phyloP scores from a whole-genome alignment of 2,888 invertebrate genomes.

The Herminia tarsipennalis region DNA sequence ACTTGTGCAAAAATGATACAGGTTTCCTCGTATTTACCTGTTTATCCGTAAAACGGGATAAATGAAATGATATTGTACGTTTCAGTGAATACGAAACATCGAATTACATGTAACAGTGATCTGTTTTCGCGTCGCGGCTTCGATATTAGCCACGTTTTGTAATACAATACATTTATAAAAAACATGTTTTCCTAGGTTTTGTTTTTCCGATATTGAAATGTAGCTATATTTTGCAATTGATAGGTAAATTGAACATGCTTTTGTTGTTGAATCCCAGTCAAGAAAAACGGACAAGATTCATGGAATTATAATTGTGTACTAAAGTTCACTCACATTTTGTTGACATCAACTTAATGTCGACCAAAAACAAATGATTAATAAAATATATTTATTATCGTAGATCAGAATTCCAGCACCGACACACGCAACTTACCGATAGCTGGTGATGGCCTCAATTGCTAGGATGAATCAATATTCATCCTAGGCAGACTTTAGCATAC shows the following conservation, averaged over 20 bases:
- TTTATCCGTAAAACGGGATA: constrained; percentile 17
- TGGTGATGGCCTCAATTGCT: no score
- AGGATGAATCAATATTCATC: no score
- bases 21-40: constrained; percentile 16
- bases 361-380: no score
- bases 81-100: constrained; percentile 20
- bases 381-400: no score
- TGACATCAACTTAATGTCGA: no score
- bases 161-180: constrained; percentile 42
- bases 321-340: no score
- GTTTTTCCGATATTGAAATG: constrained; percentile 14
- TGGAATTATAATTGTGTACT: no score
- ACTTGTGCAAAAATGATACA: no score
- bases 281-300: neutral
- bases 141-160: constrained; percentile 55
- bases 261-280: neutral
- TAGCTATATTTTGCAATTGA: constrained; percentile 14
- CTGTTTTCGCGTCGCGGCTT: constrained; percentile 45
- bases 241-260: constrained; percentile 18
- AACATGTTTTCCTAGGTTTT: no score
- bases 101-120: constrained; percentile 45
- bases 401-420: no score
- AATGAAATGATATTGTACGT: constrained; percentile 20
- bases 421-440: no score
- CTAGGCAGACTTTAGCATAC: no score